Conservation (phyloP, 2,888 invertebrate species). For the Drosophila anomelani region DNA sequence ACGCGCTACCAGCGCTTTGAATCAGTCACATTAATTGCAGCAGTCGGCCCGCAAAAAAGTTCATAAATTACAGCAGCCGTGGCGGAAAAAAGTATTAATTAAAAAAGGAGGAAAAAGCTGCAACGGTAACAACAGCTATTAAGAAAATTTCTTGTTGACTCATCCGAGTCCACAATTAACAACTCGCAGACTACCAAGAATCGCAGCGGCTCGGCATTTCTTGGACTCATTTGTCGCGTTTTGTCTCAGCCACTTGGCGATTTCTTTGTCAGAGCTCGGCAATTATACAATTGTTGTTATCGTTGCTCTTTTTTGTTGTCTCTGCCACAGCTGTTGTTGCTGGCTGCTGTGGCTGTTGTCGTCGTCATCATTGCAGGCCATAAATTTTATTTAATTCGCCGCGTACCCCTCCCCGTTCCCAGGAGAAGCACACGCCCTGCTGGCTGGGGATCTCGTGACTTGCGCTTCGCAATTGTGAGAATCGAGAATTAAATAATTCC, state of each 20-base stretch:
- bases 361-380: constrained; percentile 55
- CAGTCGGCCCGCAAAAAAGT: constrained; percentile 53
- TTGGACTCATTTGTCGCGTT: constrained; percentile 73
- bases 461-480: constrained; percentile 72
- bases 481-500: constrained; percentile 78
- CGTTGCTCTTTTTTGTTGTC: constrained; percentile 32
- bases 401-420: constrained; percentile 28
- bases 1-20: constrained; percentile 73
- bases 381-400: constrained; percentile 69
- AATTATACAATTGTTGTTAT: constrained; percentile 73
- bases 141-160: constrained; percentile 78
- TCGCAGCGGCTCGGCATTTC: constrained; percentile 55
- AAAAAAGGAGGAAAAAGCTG: constrained; percentile 66
- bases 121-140: constrained; percentile 74
- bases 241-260: constrained; percentile 64
- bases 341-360: constrained; percentile 24
- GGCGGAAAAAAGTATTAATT: constrained; percentile 69
- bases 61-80: constrained; percentile 68
- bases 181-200: constrained; percentile 67
- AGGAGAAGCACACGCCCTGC: constrained; percentile 65
- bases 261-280: constrained; percentile 73
- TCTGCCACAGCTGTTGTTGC: constrained; percentile 29
- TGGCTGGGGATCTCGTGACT: constrained; percentile 72
- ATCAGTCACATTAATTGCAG: constrained; percentile 74
- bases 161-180: constrained; percentile 74